Evolutionary conservation across 2,888 invertebrate species (phyloP), one percentile per base, ranked within the genome.

Genomic region (Napeogenes inachia): DNA sequence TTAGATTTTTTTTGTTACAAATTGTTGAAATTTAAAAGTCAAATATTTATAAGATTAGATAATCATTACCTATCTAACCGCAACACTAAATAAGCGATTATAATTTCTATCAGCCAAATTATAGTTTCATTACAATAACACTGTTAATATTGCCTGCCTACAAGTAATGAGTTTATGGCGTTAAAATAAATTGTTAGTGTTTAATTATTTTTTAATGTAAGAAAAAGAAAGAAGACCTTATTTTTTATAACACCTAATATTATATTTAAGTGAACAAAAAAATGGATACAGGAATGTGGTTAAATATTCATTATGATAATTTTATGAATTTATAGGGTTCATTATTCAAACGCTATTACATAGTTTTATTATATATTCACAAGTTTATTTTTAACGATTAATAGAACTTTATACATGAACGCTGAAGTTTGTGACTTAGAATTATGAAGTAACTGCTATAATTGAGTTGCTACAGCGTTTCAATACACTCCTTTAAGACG

Each of bases 401-500:
- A 42, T 10, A 42, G 10, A 42, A 42, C 10, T 10, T 42, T 4
- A 42, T 6, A 10, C 10, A 8, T 12, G 10, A 10, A 42, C 59
- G 57, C 57, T 59, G 33, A 5, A 13, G 42, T 55, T 59, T 60
- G 5, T 57, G 46, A 64, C 55, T 56, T 62, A 32, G 4, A 4
- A n/a, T 13, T 45, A 35, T 55, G 55, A 21, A 45, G 45, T 32
- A 59, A 59, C 63, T 56, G 59, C 42, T 65, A 58, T 69, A 69
- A 68, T 68, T 66, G 68, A 65, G 68, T 70, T 68, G 67, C 67
- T 63, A 60, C 58, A 59, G 13, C 57, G 60, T 64, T 62, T 57
- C 67, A 71, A 70, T 70, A 72, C 69, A 65, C 70, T 68, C 68
- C 69, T 68, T 68, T 68, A 70, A 68, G 66, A 59, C 64, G 57